Evolutionary conservation across 2,113 vertebrate species (phyloP).

Genomic region (Tachysurus vachellii): DNA sequence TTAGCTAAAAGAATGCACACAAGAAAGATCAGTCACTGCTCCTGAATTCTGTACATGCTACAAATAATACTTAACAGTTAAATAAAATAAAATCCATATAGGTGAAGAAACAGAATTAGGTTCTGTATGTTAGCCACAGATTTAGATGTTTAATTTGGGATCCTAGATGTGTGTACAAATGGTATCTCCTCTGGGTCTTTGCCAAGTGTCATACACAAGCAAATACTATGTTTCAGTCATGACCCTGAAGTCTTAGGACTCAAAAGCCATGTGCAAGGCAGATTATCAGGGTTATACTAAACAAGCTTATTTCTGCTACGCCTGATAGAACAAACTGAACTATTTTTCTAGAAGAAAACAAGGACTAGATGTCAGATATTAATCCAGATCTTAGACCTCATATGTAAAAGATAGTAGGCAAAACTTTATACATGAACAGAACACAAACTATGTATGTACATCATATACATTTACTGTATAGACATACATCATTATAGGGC

Average conservation of each 20-base stretch:
- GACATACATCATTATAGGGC: background rate
- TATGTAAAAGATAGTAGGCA: background rate
- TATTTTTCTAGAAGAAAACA: background rate
- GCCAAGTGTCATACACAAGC: background rate
- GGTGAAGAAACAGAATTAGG: background rate
- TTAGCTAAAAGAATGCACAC: constrained; percentile 74
- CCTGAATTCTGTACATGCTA: background rate
- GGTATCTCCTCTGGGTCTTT: background rate
- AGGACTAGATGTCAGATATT: background rate
- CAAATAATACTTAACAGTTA: background rate
- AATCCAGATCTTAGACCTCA: background rate
- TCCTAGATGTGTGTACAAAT: background rate
- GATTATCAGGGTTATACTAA: background rate
- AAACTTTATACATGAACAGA: background rate
- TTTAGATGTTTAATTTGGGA: background rate
- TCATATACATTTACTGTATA: background rate
- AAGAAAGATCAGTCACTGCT: background rate
- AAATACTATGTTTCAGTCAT: constrained; percentile 17
- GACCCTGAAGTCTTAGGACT: constrained; percentile 22
- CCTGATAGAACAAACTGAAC: background rate
- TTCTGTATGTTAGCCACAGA: background rate
- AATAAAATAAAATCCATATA: background rate
- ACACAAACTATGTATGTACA: background rate
- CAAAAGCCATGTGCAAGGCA: background rate
- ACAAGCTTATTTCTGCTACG: background rate